A percentile compares a stretch with the other conserved stretches of the same genome.
These are phyloP conservation scores for Drosophila varians DNA, from an alignment of 1,140 invertebrate genomes.

Conservation along the genomic window DNA sequence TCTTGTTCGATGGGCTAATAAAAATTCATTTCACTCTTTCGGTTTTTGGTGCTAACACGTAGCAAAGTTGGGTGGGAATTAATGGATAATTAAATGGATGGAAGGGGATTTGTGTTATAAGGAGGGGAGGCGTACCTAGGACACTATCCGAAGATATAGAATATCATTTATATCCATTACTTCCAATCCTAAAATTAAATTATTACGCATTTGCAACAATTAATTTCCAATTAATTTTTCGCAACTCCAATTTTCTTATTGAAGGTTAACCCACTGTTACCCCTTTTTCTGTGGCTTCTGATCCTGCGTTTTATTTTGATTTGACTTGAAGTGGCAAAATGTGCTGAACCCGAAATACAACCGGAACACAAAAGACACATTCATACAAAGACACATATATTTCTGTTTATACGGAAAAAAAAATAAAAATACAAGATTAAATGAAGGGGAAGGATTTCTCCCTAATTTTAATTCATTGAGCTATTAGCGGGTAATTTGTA, in stretches of 20 bases:
- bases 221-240: not conserved
- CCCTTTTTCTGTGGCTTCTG: conserved; percentile 37
- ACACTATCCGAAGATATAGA: too few relatives aligned
- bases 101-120: not conserved
- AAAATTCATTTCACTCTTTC: conserved; percentile 64
- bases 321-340: conserved; percentile 78
- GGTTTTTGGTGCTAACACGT: conserved; percentile 21
- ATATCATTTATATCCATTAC: too few relatives aligned
- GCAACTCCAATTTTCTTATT: not conserved
- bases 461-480: conserved; percentile 76
- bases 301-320: conserved; percentile 59
- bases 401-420: not conserved
- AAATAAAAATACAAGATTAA: not conserved
- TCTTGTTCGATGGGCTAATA: conserved; percentile 71
- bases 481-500: conserved; percentile 82
- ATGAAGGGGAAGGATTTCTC: conserved; percentile 15
- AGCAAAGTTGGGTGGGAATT: conserved; percentile 16
- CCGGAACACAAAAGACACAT: conserved; percentile 9
- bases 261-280: conserved; percentile 57
- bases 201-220: too few relatives aligned
- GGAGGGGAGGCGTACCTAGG: not conserved
- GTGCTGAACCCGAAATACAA: conserved; percentile 48
- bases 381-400: not conserved
- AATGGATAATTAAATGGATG: conserved; percentile 10
- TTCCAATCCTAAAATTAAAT: too few relatives aligned